Percentiles rank a stretch among this genome's conserved stretches.
Evolutionary conservation across 2,113 vertebrate genomes (phyloP).

Genomic region (Caloenas nicobarica): DNA sequence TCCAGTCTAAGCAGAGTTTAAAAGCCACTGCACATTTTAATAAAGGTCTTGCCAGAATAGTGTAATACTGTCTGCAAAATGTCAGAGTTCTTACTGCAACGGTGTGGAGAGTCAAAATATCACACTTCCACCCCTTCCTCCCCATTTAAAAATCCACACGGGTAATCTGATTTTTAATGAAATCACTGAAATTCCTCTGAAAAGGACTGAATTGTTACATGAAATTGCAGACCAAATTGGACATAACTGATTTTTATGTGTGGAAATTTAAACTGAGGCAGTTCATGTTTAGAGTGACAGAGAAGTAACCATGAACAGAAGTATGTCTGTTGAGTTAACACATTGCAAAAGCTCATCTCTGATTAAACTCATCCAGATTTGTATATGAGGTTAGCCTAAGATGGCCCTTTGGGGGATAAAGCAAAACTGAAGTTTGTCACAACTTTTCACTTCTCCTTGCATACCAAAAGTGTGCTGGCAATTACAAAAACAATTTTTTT

Average conservation of each 20-base stretch:
- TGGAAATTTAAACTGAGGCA: neutral
- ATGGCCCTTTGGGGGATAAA: neutral
- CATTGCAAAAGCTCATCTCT: neutral
- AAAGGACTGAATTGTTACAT: neutral
- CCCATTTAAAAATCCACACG: neutral
- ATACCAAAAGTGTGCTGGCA: neutral
- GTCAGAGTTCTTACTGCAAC: neutral
- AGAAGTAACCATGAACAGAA: neutral
- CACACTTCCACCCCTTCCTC: neutral
- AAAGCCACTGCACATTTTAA: neutral
- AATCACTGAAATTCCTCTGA: neutral
- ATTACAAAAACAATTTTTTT: neutral
- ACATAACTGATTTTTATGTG: neutral
- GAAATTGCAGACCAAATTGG: neutral
- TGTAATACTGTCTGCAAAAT: neutral
- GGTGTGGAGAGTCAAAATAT: neutral
- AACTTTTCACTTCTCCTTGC: neutral
- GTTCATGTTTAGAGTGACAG: neutral
- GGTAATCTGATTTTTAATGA: conserved; percentile 2
- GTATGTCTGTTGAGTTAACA: neutral
- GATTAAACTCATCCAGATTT: neutral
- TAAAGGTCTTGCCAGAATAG: neutral
- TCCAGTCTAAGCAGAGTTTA: neutral
- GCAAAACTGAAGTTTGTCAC: neutral
- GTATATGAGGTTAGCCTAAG: neutral